Evolutionary conservation across 2,888 invertebrate genomes (phyloP).

Genomic region (Hipparchia semele): DNA sequence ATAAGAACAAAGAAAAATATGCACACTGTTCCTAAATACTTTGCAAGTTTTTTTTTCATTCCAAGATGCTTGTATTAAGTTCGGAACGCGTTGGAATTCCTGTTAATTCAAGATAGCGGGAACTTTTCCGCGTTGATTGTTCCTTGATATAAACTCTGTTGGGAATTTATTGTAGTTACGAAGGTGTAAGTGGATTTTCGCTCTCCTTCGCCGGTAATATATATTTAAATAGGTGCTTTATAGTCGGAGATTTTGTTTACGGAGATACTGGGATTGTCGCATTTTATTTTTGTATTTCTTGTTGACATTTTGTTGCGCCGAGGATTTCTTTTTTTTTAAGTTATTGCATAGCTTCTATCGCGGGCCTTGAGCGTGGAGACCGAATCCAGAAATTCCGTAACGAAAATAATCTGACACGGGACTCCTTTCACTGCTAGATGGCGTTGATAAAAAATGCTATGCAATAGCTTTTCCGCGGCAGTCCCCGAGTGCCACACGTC

Average conservation of each 20-base stretch:
- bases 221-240: slow-evolving; percentile 5
- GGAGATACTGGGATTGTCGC: not conserved
- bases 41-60: slow-evolving; percentile 19
- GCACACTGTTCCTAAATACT: not conserved
- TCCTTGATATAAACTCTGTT: slow-evolving; percentile 50
- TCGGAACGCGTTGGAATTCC: slow-evolving; percentile 49
- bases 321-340: too few species aligned
- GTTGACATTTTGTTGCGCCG: too few species aligned
- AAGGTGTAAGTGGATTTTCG: slow-evolving; percentile 6
- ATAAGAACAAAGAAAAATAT: not conserved
- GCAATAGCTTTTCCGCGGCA: too few species aligned
- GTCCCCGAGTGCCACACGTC: too few species aligned
- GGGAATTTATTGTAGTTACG: slow-evolving; percentile 43
- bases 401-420: too few species aligned
- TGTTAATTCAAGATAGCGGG: slow-evolving; percentile 62
- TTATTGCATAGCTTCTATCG: too few species aligned
- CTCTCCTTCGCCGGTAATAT: not conserved
- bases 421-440: too few species aligned
- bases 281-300: not conserved
- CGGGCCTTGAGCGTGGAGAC: too few species aligned
- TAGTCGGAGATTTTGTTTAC: not conserved
- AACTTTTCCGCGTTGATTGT: slow-evolving; percentile 57
- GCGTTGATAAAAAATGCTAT: too few species aligned
- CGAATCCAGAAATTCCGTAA: too few species aligned
- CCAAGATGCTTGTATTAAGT: slow-evolving; percentile 44